phyloP scores from a whole-genome alignment of 1,140 invertebrate genomes.

The Sesamia nonagrioides region DNA sequence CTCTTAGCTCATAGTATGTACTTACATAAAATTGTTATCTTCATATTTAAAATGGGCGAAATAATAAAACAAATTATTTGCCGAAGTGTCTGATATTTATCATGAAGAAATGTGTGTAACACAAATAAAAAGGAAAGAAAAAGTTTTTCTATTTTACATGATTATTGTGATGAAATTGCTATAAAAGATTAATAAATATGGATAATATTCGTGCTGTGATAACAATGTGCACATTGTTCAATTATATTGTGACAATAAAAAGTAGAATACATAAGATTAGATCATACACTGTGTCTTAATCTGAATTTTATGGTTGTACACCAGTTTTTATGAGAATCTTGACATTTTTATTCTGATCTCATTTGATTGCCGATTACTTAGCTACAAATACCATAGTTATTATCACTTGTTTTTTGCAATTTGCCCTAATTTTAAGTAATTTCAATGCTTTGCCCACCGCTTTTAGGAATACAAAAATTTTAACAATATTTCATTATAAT shows the following conservation, averaged over 20 bases:
- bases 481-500: slow-evolving; percentile 10
- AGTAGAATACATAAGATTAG: slow-evolving; percentile 9
- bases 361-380: slow-evolving; percentile 19
- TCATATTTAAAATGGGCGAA: slow-evolving; percentile 23
- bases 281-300: background rate
- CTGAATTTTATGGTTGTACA: slow-evolving; percentile 13
- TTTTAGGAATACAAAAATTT: slow-evolving; percentile 37
- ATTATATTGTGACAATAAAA: slow-evolving; percentile 44
- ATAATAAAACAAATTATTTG: background rate
- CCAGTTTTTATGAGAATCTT: background rate
- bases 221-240: slow-evolving; percentile 41
- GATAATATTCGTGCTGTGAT: slow-evolving; percentile 53
- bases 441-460: slow-evolving; percentile 56
- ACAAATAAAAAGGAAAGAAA: slow-evolving; percentile 19
- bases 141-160: no score
- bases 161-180: slow-evolving; percentile 1
- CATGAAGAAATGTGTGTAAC: slow-evolving; percentile 13
- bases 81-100: slow-evolving; percentile 3
- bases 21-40: slow-evolving; percentile 49
- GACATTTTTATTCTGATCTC: slow-evolving; percentile 32
- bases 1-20: slow-evolving; percentile 55
- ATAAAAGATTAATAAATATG: slow-evolving; percentile 34
- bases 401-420: slow-evolving; percentile 27
- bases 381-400: slow-evolving; percentile 31
- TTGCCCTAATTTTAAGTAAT: slow-evolving; percentile 48